Evolutionary conservation across 2,888 invertebrate genomes (phyloP).

Genomic region (Tenthredo scrophulariae): DNA sequence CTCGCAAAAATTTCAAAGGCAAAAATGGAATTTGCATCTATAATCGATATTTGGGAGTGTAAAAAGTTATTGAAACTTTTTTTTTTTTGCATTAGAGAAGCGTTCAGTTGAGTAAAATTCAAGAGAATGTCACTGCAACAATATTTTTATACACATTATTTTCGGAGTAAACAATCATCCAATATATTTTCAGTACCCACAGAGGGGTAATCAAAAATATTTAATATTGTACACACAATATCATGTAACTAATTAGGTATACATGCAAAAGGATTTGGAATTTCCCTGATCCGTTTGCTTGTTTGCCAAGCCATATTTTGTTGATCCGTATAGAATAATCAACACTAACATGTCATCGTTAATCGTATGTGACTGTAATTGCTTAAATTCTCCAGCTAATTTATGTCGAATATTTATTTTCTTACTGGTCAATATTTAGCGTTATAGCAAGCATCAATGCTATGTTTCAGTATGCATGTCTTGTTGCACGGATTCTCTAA

Average conservation of each 20-base stretch:
- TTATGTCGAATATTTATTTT: not conserved
- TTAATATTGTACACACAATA: constrained; percentile 24
- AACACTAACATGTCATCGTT: constrained; percentile 38
- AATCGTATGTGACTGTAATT: constrained; percentile 24
- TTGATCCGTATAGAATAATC: constrained; percentile 24
- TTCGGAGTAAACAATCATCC: not conserved
- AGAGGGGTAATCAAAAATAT: not conserved
- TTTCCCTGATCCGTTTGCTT: not conserved
- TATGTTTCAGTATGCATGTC: constrained; percentile 28
- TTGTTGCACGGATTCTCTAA: constrained; percentile 25
- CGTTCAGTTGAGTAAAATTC: not conserved
- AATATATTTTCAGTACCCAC: not conserved
- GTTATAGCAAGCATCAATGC: constrained; percentile 10
- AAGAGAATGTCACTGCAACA: not conserved
- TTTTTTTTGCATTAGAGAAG: not conserved
- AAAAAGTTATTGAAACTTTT: not conserved
- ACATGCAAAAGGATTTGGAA: constrained; percentile 5
- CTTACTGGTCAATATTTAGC: not conserved
- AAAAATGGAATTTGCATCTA: not conserved
- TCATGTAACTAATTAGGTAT: not conserved
- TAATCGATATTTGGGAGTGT: not conserved
- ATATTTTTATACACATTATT: constrained; percentile 27
- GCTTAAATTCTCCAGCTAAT: constrained; percentile 22
- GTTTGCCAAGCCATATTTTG: not conserved
- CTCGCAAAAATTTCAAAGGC: not conserved